phyloP scores from a whole-genome alignment of 1,140 invertebrate genomes.

The Hyposmocoma kahamanoa region DNA sequence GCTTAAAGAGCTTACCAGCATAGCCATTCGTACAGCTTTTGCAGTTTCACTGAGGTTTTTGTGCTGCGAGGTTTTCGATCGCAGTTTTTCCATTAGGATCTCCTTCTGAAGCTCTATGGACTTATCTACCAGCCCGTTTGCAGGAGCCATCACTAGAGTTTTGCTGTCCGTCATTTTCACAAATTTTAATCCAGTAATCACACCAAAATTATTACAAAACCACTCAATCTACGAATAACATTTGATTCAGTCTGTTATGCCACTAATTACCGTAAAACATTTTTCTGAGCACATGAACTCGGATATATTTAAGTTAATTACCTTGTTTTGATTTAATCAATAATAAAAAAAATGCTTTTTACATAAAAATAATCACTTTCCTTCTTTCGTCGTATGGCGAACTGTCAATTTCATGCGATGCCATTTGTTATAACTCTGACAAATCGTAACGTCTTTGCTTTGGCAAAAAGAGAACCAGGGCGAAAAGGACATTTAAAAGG shows the following conservation, averaged over 20 bases:
- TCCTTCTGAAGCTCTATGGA: constrained; percentile 85
- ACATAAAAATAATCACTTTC: constrained; percentile 11
- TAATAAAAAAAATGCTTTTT: too few species aligned
- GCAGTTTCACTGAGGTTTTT: constrained; percentile 89
- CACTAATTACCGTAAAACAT: too few species aligned
- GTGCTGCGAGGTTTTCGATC: constrained; percentile 84
- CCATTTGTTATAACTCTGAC: constrained; percentile 36
- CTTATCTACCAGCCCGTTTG: constrained; percentile 73
- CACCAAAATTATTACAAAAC: background rate
- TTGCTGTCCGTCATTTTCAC: constrained; percentile 57
- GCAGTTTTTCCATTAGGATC: constrained; percentile 90
- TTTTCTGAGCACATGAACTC: too few species aligned
- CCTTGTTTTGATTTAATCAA: too few species aligned
- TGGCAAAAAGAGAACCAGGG: too few species aligned
- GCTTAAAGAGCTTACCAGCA: constrained; percentile 86
- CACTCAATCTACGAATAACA: too few species aligned
- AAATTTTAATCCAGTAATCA: background rate
- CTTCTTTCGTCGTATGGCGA: constrained; percentile 20
- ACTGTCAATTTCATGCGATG: constrained; percentile 44
- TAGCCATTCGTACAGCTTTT: constrained; percentile 87
- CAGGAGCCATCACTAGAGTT: constrained; percentile 39
- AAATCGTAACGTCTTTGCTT: too few species aligned
- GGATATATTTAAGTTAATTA: too few species aligned
- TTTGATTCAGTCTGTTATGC: too few species aligned
- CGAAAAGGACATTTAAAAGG: too few species aligned